Percentiles rank a stretch among this genome's conserved stretches.
Evolutionary conservation across 1,140 invertebrate species (phyloP).

Genomic region (Drosophila santomea): DNA sequence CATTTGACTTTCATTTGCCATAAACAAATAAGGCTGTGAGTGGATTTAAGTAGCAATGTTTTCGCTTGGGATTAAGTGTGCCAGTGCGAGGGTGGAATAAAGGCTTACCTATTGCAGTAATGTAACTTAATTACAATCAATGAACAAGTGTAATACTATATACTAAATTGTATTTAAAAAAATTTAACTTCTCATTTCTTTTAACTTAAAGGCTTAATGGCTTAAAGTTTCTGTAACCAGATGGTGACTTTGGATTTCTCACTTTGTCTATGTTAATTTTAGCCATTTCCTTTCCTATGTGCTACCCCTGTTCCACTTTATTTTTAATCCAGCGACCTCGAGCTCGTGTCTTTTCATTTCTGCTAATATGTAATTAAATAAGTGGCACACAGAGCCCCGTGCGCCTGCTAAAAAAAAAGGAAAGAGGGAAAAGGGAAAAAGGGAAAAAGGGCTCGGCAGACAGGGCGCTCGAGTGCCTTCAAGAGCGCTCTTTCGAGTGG

Average conservation of each 20-base stretch:
- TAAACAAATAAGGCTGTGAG: conserved; percentile 59
- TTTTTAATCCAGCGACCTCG: conserved; percentile 39
- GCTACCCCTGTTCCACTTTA: conserved; percentile 26
- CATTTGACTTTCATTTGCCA: conserved; percentile 66
- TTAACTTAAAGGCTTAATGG: no score
- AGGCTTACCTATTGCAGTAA: neutral
- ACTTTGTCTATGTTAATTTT: conserved; percentile 8
- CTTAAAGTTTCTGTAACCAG: neutral
- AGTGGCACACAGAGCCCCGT: conserved; percentile 70
- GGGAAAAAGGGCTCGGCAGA: conserved; percentile 18
- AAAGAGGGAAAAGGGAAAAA: neutral
- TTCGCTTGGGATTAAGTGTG: conserved; percentile 22
- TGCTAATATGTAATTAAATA: conserved; percentile 83
- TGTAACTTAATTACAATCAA: no score
- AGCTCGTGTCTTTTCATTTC: conserved; percentile 58
- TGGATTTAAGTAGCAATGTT: conserved; percentile 35
- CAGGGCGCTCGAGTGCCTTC: conserved; percentile 60
- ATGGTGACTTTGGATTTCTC: neutral
- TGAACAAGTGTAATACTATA: no score
- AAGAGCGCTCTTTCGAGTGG: conserved; percentile 70
- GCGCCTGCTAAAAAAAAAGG: conserved; percentile 40
- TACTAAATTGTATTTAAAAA: no score
- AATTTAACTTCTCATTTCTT: no score
- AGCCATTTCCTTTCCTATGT: conserved; percentile 18
- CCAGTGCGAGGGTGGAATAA: conserved; percentile 3